Evolutionary conservation across 2,888 invertebrate species (phyloP), one percentile per base, ranked within the genome.

Genomic region (Caenorhabditis doughertyi): DNA sequence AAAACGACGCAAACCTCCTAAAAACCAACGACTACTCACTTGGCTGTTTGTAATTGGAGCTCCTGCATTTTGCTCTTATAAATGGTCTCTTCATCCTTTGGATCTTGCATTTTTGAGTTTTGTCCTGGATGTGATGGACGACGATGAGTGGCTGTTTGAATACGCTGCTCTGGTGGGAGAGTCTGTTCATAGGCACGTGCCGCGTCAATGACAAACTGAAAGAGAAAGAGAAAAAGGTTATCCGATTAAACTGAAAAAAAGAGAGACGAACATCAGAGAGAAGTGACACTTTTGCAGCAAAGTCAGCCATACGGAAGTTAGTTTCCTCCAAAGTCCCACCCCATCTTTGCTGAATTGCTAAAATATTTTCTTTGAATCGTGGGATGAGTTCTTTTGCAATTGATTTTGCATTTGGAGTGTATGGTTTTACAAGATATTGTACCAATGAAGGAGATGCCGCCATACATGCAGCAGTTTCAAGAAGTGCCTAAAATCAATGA

Each of bases 271-370:
- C 90, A 71, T 89, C 86, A 21, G 89, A 88, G 42, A 87, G 84
- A 3, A 79, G 79, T 58, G 89, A 86, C 44, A 90, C 80, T 74
- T 89, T 87, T 18, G 85, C 64, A 18, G 89, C 83, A 58, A 92
- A 92, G 32, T 92, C 92, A 68, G 90, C 87, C 73, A 92, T 82
- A 16, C 89, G 84, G 76, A 90, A 88, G 77, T 92, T 91, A 3
- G 90, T 89, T 21, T 91, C 90, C 13, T 85, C 88, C 70, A 89
- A 77, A 13, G 89, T 87, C 11, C 87, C 89, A n/a, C 87, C 84
- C 79, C 88, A 83, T 13, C 86, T 73, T 27, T 83, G 84, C 18
- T 87, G 85, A 64, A 90, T 91, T 7, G 86, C 60, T 55, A 84
- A 79, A 77, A 92, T 85, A 58, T 85, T 89, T 27, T 89, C 87